Evolutionary conservation across 1,140 invertebrate species (phyloP), one percentile per base, ranked within the genome.

Genomic region (Globodera ellingtonae): DNA sequence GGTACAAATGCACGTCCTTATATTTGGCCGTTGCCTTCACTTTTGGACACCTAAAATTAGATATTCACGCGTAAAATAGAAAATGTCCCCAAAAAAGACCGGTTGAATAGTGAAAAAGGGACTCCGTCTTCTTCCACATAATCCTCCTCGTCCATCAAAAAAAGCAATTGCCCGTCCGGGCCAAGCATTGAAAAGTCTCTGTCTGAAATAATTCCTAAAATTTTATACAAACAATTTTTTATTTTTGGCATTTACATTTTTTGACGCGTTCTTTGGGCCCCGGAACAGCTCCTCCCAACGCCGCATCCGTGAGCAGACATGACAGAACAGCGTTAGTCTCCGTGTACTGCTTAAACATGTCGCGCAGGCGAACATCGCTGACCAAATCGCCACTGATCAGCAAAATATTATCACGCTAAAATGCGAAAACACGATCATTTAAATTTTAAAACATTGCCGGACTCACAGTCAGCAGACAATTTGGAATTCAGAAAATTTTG

Each of bases 1-100:
- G 18, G 75, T 85, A 85, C 59, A 85, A 44, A 84, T 85, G 85
- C 46, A 83, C 67, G 50, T 85, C 85, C 15, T 81, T 78, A 18
- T 85, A 86, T 52, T 72, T 83, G 46, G 85, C 56, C 48, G 83
- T 78, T 7, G 85, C 52, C 35, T 83, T 46, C 48, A 86, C 75
- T n/a, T 85, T 69, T 5, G 65, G 47, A 69, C 66, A 79, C 15
- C 83, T 86, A 47, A 79, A 84, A 52, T 24, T 10, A 6, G 56
- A 13, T 47, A 83, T 70, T 82, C 18, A 82, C 35, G 8, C 10
- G 13, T 5, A 18, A 15, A 15, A 10, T 18, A 15, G 56, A 15
- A 10, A 35, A 35, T 35, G 35, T 35, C 35, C 35, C 35, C 35
- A 35, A 18, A 18, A 18, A 59, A 10, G 15, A 52, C 50, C 50